A percentile compares a stretch with the other conserved stretches of the same genome.
Evolutionary conservation across 2,797 vertebrate species (phyloP).

Genomic region (Acridotheres tristis): DNA sequence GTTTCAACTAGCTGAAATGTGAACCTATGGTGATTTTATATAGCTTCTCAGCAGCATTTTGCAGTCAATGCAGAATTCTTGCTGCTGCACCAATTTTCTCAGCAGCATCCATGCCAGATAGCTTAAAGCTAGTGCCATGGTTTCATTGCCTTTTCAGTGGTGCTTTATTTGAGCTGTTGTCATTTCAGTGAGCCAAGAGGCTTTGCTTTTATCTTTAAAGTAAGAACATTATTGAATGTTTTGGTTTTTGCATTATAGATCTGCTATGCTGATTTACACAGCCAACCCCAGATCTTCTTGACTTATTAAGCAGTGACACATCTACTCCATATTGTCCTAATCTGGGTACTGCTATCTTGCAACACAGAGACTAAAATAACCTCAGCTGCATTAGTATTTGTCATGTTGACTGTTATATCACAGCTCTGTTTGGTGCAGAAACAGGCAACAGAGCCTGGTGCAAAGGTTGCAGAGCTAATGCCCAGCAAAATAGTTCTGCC

Average conservation of each 20-base stretch:
- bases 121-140: background rate
- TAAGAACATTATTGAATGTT: background rate
- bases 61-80: background rate
- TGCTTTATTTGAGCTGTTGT: background rate
- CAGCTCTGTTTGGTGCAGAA: background rate
- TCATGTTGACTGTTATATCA: background rate
- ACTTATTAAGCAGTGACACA: background rate
- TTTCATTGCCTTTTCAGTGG: background rate
- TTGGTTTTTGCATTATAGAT: background rate
- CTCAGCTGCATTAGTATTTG: background rate
- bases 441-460: background rate
- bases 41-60: constrained; percentile 2
- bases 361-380: background rate
- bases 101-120: background rate
- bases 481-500: background rate
- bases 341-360: background rate
- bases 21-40: background rate
- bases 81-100: constrained; percentile 2
- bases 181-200: background rate
- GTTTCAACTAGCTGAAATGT: background rate
- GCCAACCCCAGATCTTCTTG: background rate
- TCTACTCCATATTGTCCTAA: background rate
- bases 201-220: constrained; percentile 17
- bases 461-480: background rate
- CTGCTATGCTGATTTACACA: background rate